Evolutionary conservation across 2,797 vertebrate species (phyloP).

Genomic region (Sorex maritimensis): DNA sequence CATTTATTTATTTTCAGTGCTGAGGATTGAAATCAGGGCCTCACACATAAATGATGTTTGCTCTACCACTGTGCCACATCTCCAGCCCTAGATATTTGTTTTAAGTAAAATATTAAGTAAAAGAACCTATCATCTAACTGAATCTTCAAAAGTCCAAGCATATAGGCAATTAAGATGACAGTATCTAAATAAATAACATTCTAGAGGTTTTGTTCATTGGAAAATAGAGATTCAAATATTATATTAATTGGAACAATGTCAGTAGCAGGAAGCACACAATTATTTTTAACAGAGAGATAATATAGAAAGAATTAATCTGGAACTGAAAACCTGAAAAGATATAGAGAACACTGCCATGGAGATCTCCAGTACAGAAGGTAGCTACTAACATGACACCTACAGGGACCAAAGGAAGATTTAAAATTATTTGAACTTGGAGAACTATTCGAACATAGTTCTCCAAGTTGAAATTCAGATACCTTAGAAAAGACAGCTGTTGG

Average conservation of each 20-base stretch:
- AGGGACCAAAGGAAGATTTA: neutral
- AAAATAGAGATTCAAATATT: slow-evolving; percentile 16
- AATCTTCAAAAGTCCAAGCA: slow-evolving; percentile 35
- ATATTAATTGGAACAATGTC: neutral
- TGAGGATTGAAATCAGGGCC: no score
- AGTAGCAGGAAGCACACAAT: neutral
- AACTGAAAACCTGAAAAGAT: neutral
- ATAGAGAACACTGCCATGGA: neutral
- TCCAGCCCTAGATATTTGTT: neutral
- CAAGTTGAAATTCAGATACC: neutral
- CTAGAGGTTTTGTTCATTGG: neutral
- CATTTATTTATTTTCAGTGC: neutral
- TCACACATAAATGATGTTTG: no score
- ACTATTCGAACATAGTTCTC: rapidly evolving
- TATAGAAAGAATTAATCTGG: neutral
- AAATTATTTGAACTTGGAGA: neutral
- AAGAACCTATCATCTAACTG: neutral
- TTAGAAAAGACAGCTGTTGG: neutral
- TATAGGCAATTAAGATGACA: neutral
- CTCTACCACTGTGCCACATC: no score
- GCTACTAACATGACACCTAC: neutral
- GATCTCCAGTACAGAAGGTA: neutral
- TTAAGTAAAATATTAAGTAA: slow-evolving; percentile 44
- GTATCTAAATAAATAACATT: slow-evolving; percentile 28
- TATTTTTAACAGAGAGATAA: slow-evolving; percentile 12